Base-by-base conservation (phyloP, 2,797 vertebrate species). In the Periparus ater region DNA sequence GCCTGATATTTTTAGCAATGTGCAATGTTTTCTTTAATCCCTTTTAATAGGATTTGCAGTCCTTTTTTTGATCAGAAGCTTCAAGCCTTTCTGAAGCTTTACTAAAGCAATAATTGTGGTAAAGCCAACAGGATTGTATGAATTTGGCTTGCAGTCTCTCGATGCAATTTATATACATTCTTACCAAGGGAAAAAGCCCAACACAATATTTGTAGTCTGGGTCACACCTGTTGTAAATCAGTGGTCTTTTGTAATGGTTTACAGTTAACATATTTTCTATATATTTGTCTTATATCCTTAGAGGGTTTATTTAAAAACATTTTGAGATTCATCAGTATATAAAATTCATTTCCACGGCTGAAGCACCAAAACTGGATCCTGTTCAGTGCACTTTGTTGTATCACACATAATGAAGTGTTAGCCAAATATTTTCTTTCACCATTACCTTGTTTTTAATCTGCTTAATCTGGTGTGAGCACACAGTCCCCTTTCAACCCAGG, bases 31-130 rank as follows among this genome's bases (percentile, higher is more conserved):
- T 45, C 19, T 55, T 93, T 95, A 78, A 95, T 95, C 89, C 68
- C 3, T 94, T 96, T 88, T 93, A 96, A 91, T 92, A 84, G 85
- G 95, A 95, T 96, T 97, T 97, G 45, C 71, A 91, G 30, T 67
- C 68, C 32, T 42, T 68, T 61, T 94, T 89, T 79, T 96, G 51
- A 96, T 96, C 55, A 80, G 90, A 70, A 90, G 60, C 51, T 91
- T 95, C 58, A 79, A 87, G 91, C 54, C 6, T 88, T 94, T 84
- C 75, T 82, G 91, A 79, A 72, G 94, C 73, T 77, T 90, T 36
- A 61, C 73, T 96, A 70, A 76, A 93, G 72, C 47, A 90, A 34
- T 63, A 71, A 53, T 57, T 95, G 66, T 92, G 91, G 71, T 86
- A 72, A 96, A 91, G 78, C 67, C 89, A 91, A 58, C 91, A 79